A percentile compares a stretch with the other conserved stretches of the same genome.
These are phyloP conservation scores for Standfussiana lucernea DNA, from an alignment of 2,888 invertebrate species.

Conservation along the genomic window DNA sequence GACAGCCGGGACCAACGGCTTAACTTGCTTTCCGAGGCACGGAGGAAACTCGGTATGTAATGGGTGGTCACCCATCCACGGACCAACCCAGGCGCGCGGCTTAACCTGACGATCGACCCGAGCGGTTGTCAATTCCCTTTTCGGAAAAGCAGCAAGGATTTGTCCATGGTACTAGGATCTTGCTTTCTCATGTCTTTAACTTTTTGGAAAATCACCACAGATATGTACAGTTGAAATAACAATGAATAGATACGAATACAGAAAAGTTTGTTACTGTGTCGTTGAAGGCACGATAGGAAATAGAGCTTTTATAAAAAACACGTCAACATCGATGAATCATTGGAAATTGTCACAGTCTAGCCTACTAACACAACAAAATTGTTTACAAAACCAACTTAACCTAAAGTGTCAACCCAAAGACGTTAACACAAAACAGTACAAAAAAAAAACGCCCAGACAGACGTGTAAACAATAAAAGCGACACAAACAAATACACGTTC, in stretches of 20 bases:
- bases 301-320: not conserved
- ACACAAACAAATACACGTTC: constrained; percentile 41
- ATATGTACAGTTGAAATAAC: no score
- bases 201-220: not conserved
- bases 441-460: constrained; percentile 34
- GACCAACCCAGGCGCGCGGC: no score
- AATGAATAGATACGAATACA: no score
- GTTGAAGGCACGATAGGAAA: not conserved
- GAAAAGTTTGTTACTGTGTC: not conserved
- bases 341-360: not conserved
- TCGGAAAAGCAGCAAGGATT: no score
- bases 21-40: no score
- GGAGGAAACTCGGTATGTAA: no score
- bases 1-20: no score
- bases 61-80: no score
- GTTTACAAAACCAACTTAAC: constrained; percentile 19
- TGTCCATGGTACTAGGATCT: not conserved
- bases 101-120: no score
- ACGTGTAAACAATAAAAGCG: constrained; percentile 35
- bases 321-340: not conserved
- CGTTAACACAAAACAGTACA: constrained; percentile 13
- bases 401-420: constrained; percentile 32
- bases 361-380: not conserved
- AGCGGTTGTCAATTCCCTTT: no score
- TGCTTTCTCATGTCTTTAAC: not conserved